Conservation (phyloP, 2,113 vertebrate genomes). For the Carassius carassius region DNA sequence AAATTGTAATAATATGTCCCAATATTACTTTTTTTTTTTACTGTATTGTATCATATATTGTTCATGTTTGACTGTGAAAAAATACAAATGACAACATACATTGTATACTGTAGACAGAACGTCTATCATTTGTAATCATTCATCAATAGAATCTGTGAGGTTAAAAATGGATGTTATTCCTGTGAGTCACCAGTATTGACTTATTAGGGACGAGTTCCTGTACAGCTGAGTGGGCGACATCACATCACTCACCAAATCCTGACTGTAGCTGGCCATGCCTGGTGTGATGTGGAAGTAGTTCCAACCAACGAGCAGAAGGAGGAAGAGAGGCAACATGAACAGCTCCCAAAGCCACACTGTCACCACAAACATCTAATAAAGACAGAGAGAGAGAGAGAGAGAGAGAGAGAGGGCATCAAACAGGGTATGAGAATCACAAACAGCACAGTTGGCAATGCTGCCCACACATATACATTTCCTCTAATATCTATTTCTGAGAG, state of each 20-base stretch:
- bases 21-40: background rate
- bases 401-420: conserved; percentile 33
- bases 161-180: background rate
- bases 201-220: background rate
- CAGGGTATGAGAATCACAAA: conserved; percentile 24
- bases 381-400: background rate
- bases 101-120: background rate
- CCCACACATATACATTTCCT: conserved; percentile 33
- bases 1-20: background rate
- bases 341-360: conserved; percentile 91
- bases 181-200: conserved; percentile 7
- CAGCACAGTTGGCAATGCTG: conserved; percentile 38
- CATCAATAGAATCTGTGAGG: background rate
- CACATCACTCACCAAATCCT: conserved; percentile 84
- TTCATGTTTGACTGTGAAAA: background rate
- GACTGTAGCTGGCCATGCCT: conserved; percentile 76
- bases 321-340: conserved; percentile 92
- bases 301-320: conserved; percentile 87
- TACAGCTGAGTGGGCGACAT: conserved; percentile 27
- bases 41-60: background rate
- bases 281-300: conserved; percentile 82
- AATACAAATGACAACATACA: background rate
- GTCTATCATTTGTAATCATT: background rate
- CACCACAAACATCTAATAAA: conserved; percentile 85
- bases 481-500: conserved; percentile 9